Evolutionary conservation across 2,888 invertebrate species (phyloP), one percentile per base, ranked within the genome.

Genomic region (Andrena camellia): DNA sequence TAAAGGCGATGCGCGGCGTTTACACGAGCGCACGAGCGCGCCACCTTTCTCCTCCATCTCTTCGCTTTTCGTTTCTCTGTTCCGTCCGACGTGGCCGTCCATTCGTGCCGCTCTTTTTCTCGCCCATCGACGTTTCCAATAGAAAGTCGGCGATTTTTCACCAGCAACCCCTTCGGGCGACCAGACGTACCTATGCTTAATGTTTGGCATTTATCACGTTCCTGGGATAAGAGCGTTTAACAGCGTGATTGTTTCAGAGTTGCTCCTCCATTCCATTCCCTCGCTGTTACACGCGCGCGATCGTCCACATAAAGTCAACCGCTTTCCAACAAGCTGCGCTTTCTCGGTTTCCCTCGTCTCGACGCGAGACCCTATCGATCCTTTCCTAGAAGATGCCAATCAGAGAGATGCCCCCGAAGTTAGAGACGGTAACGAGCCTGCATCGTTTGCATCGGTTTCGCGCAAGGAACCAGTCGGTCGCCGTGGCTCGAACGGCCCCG

Each of bases 1-100:
- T 78, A 72, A 78, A 78, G n/a, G 54, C 67, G 42, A 50, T 20
- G 31, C 57, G n/a, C 48, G 52, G 60, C 72, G 57, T 75, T 76
- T 76, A 54, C 66, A 59, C 63, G 33, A 20, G 64, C 66, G n/a
- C 7, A 8, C 20, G 54, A 20, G 50, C 76, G 60, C 66, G 62
- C 68, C 57, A 57, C 50, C 69, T 23, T 69, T 57, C 69, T 10
- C 29, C 31, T 42, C 33, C 42, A 0, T 20, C 59, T 68, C 26
- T 64, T 48, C 33, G 31, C n/a, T 54, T 48, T 20, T 42, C 29
- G 31, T 35, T 31, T 48, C 62, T n/a, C 50, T 33, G 31, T 13
- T 48, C 52, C 29, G n/a, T 63, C 54, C 62, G 29, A 6, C 33
- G 1, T 50, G 17, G 50, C 1, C 20, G 20, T 67, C 75, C 75